phyloP scores from a whole-genome alignment of 1,140 invertebrate genomes.

The Mizuhopecten yessoensis region DNA sequence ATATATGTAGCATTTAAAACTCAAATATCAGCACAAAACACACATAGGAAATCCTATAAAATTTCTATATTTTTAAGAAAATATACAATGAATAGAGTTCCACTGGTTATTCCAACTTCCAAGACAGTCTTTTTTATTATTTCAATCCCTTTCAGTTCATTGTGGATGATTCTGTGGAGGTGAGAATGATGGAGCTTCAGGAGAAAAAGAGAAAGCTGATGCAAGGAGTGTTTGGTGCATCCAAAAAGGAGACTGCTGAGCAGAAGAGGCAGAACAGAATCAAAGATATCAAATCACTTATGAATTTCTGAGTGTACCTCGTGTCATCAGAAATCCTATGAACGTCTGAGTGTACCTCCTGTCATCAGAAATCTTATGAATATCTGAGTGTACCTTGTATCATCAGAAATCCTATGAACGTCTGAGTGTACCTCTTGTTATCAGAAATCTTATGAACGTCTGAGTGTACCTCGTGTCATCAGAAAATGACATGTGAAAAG shows the following conservation, averaged over 20 bases:
- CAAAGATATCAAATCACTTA: constrained; percentile 62
- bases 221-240: constrained; percentile 67
- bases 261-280: constrained; percentile 62
- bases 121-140: background rate
- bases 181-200: constrained; percentile 74
- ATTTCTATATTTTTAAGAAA: no score
- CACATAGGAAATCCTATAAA: background rate
- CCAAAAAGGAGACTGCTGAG: constrained; percentile 63
- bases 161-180: constrained; percentile 73
- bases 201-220: constrained; percentile 72
- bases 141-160: constrained; percentile 69
- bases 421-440: no score
- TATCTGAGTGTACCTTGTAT: no score
- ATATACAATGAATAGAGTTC: background rate
- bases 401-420: no score
- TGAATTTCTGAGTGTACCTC: constrained; percentile 59
- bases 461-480: background rate
- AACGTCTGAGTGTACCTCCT: no score
- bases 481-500: background rate
- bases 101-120: background rate
- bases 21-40: no score
- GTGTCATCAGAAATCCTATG: background rate
- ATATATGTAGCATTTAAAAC: no score
- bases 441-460: no score
- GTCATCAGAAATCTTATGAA: no score